phyloP scores from a whole-genome alignment of 2,888 invertebrate species.

The Eristalinus sepulchralis region DNA sequence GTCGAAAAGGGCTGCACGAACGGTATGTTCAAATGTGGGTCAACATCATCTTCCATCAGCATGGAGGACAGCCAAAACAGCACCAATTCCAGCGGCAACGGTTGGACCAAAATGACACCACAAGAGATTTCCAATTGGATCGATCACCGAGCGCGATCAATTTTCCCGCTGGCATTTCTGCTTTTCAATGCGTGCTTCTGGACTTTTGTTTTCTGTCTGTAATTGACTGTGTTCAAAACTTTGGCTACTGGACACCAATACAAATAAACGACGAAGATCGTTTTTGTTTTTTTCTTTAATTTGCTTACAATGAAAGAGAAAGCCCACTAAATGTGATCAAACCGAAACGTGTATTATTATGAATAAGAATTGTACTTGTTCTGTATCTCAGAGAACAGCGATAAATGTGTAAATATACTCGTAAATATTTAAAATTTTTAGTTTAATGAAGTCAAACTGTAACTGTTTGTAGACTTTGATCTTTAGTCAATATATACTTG shows the following conservation, averaged over 20 bases:
- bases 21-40: conserved; percentile 65
- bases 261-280: conserved; percentile 1
- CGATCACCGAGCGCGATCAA: conserved; percentile 87
- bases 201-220: conserved; percentile 87
- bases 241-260: background rate
- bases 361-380: conserved; percentile 29
- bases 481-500: conserved; percentile 10
- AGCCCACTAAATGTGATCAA: conserved; percentile 59
- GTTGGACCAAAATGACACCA: conserved; percentile 92
- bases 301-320: conserved; percentile 19
- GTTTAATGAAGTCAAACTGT: conserved; percentile 14
- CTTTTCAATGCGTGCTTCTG: conserved; percentile 91
- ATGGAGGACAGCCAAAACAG: conserved; percentile 75
- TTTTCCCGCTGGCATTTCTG: conserved; percentile 89
- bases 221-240: conserved; percentile 43
- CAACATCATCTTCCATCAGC: conserved; percentile 27
- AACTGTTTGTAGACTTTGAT: background rate
- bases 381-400: conserved; percentile 21
- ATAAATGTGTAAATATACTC: background rate
- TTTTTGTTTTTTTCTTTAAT: conserved; percentile 6
- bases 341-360: conserved; percentile 68
- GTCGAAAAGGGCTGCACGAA: conserved; percentile 68
- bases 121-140: conserved; percentile 95
- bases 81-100: conserved; percentile 79
- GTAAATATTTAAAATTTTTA: conserved; percentile 11